Evolutionary conservation across 1,140 invertebrate genomes (phyloP).

Genomic region (Charaxes varanes): DNA sequence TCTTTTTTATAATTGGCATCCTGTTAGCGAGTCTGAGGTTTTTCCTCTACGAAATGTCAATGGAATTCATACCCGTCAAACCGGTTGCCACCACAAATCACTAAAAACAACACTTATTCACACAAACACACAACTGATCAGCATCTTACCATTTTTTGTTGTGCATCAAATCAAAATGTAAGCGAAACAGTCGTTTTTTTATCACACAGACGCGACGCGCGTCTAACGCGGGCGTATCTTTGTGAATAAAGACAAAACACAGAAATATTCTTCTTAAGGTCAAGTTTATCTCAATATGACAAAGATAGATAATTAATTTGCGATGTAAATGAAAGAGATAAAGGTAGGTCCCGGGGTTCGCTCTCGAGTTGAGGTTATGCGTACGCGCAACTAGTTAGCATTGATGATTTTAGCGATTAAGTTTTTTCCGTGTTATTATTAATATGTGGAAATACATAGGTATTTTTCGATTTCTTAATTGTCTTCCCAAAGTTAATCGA

Average conservation of each 20-base stretch:
- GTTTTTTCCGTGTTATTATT: too few relatives aligned
- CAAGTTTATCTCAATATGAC: slow-evolving; percentile 43
- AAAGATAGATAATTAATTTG: slow-evolving; percentile 23
- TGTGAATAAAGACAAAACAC: slow-evolving; percentile 35
- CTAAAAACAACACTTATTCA: slow-evolving; percentile 4
- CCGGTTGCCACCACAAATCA: slow-evolving; percentile 1
- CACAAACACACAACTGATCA: background rate
- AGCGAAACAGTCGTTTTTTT: background rate
- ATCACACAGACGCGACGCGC: slow-evolving; percentile 15
- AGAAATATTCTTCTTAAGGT: slow-evolving; percentile 39
- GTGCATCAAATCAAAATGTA: slow-evolving; percentile 5
- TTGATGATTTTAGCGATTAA: slow-evolving; percentile 31
- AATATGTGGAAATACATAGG: too few relatives aligned
- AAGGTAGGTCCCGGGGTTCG: slow-evolving; percentile 14
- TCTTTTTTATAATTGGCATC: slow-evolving; percentile 2
- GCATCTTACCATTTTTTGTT: slow-evolving; percentile 31
- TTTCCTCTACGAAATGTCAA: background rate
- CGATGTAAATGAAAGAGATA: slow-evolving; percentile 25
- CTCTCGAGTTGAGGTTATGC: slow-evolving; percentile 23
- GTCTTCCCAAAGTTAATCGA: too few relatives aligned
- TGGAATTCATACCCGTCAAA: background rate
- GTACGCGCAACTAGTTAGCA: slow-evolving; percentile 41
- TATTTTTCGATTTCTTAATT: too few relatives aligned
- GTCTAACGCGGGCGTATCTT: slow-evolving; percentile 25
- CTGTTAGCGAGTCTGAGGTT: background rate